Evolutionary conservation across 2,797 vertebrate genomes (phyloP).

Genomic region (Anguilla obscura): DNA sequence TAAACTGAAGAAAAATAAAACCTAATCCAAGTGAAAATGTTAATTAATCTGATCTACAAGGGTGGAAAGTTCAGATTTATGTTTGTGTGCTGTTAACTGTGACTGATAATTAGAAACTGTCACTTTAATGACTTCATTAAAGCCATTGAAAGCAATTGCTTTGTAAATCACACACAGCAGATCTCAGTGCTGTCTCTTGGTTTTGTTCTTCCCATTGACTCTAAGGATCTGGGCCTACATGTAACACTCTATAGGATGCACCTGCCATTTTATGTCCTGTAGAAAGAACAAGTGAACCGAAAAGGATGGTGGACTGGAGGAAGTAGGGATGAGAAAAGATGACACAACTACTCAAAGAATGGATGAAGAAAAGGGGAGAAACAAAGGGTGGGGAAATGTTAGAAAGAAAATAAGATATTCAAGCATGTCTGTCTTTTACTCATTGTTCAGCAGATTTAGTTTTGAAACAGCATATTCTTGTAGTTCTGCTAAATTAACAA

Average conservation of each 20-base stretch:
- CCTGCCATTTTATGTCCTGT: background rate
- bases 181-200: background rate
- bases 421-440: background rate
- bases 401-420: background rate
- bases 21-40: conserved; percentile 17
- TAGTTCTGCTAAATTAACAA: background rate
- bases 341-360: background rate
- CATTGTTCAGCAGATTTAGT: background rate
- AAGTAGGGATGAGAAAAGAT: background rate
- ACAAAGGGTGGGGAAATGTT: background rate
- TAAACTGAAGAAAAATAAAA: conserved; percentile 28
- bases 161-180: conserved; percentile 8
- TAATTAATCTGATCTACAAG: background rate
- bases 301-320: background rate
- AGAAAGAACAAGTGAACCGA: background rate
- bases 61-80: background rate
- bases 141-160: background rate
- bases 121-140: conserved; percentile 27
- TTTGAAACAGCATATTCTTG: background rate
- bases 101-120: conserved; percentile 43
- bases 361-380: background rate
- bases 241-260: background rate
- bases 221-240: background rate
- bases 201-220: background rate
- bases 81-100: conserved; percentile 36